Evolutionary conservation across 2,113 vertebrate genomes (phyloP).

Genomic region (Erythrocercus mccallii): DNA sequence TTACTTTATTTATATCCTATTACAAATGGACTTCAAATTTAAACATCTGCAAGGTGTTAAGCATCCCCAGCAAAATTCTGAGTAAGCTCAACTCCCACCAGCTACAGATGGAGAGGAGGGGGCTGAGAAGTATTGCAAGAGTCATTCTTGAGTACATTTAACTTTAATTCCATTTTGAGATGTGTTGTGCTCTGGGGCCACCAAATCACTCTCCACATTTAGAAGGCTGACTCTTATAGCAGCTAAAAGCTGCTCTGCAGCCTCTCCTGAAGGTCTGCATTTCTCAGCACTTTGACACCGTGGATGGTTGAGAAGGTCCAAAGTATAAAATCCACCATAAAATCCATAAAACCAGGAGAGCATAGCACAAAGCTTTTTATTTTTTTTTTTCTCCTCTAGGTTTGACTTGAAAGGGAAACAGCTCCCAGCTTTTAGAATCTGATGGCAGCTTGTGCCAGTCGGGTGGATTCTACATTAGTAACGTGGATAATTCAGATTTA

Average conservation of each 20-base stretch:
- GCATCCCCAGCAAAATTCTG: not conserved
- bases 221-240: not conserved
- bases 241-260: not conserved
- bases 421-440: not conserved
- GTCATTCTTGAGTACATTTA: not conserved
- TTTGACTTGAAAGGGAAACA: not conserved
- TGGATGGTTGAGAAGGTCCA: not conserved
- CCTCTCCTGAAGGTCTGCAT: not conserved
- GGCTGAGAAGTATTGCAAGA: not conserved
- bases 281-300: not conserved
- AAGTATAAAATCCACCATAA: not conserved
- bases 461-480: fast-evolving
- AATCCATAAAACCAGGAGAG: not conserved
- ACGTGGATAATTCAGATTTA: not conserved
- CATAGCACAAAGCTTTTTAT: not conserved
- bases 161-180: constrained; percentile 13
- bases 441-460: not conserved
- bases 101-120: constrained; percentile 54
- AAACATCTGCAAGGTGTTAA: constrained; percentile 14
- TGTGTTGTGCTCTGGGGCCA: not conserved
- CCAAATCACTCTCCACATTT: not conserved
- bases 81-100: constrained; percentile 38
- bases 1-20: not conserved
- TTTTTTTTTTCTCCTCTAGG: not conserved
- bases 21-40: not conserved